phyloP scores from a whole-genome alignment of 2,888 invertebrate genomes.

The Vesta saturnalis region DNA sequence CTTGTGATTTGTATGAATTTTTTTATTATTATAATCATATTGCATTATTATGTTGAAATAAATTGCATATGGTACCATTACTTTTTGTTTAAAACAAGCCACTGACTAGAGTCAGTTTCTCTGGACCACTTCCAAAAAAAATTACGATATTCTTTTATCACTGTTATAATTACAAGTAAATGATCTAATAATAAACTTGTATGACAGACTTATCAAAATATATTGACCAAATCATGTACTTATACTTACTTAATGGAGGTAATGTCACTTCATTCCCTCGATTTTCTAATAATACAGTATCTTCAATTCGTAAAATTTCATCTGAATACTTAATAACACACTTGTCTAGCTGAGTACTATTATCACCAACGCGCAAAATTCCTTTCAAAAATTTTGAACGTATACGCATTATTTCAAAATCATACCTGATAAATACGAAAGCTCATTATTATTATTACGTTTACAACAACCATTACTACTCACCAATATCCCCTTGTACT shows the following conservation, averaged over 20 bases:
- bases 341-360: constrained; percentile 68
- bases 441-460: neutral
- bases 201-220: too few relatives aligned
- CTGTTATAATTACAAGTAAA: too few relatives aligned
- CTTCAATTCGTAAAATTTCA: constrained; percentile 76
- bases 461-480: neutral
- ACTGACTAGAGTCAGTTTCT: too few relatives aligned
- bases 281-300: constrained; percentile 57
- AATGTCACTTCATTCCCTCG: neutral
- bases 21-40: too few relatives aligned
- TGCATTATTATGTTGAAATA: too few relatives aligned
- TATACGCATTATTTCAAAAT: constrained; percentile 66
- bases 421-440: constrained; percentile 62
- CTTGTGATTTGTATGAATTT: too few relatives aligned
- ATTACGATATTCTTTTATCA: too few relatives aligned
- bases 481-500: constrained; percentile 77
- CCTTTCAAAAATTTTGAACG: constrained; percentile 66
- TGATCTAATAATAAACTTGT: too few relatives aligned
- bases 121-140: too few relatives aligned
- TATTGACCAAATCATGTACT: too few relatives aligned
- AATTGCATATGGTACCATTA: too few relatives aligned
- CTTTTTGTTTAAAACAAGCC: too few relatives aligned
- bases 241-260: constrained; percentile 17
- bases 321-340: constrained; percentile 68
- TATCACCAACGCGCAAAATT: constrained; percentile 68